Conservation (phyloP, 2,888 invertebrate genomes). For the Luperina nickerlii region DNA sequence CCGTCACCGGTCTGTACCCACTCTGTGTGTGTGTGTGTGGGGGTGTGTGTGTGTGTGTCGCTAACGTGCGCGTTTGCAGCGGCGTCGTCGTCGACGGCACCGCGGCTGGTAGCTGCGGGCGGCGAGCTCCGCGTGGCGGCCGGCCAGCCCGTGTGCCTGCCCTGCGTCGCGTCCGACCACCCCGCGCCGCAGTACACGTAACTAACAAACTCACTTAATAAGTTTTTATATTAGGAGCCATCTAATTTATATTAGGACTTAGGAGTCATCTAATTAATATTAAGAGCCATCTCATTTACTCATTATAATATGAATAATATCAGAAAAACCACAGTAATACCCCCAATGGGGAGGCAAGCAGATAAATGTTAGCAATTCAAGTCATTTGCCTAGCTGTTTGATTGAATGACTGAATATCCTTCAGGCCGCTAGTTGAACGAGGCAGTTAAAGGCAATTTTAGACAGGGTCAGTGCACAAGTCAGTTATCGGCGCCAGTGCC, state of each 20-base stretch:
- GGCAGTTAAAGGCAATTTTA: too few relatives aligned
- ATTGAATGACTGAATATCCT: too few relatives aligned
- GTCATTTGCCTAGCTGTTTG: too few relatives aligned
- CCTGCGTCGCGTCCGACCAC: conserved; percentile 92
- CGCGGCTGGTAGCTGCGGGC: conserved; percentile 89
- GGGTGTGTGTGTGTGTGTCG: background rate
- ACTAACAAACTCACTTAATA: conserved; percentile 44
- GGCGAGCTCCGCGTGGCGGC: conserved; percentile 88
- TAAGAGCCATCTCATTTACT: background rate
- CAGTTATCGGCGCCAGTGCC: too few relatives aligned
- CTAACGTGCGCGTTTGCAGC: conserved; percentile 59
- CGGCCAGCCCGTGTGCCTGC: conserved; percentile 91
- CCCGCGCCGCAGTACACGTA: conserved; percentile 92
- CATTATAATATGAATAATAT: background rate
- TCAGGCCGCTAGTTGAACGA: too few relatives aligned
- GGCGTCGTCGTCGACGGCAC: conserved; percentile 85
- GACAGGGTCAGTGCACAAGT: too few relatives aligned
- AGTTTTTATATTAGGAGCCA: background rate
- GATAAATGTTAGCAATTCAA: too few relatives aligned
- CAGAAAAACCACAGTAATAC: too few relatives aligned
- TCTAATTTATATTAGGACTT: background rate
- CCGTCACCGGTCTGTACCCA: conserved; percentile 88
- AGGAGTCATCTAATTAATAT: background rate
- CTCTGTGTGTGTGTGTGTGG: background rate
- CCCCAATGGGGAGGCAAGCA: too few relatives aligned